These are phyloP conservation scores for Ataeniobius toweri DNA, from an alignment of 2,797 vertebrate genomes.

Conservation along the genomic window DNA sequence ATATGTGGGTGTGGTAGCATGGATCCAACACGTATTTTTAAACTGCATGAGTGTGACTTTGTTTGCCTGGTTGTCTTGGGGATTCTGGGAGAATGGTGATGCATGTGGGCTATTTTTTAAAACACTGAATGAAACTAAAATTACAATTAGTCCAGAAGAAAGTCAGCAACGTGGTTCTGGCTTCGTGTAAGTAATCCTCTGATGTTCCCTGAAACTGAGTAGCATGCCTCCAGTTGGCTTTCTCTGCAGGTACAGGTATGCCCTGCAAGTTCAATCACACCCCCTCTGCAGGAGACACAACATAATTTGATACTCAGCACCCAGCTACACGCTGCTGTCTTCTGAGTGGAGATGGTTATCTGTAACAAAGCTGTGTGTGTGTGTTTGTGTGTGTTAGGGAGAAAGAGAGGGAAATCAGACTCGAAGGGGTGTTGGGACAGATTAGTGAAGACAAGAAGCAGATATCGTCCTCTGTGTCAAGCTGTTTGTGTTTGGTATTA, in stretches of 20 bases:
- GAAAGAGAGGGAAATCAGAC: slow-evolving; percentile 19
- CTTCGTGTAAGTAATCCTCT: too few species aligned
- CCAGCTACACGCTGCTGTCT: slow-evolving; percentile 17
- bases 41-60: background rate
- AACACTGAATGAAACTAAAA: background rate
- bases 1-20: slow-evolving; percentile 11
- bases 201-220: background rate
- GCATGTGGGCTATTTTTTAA: background rate
- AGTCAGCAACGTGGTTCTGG: background rate
- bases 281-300: slow-evolving; percentile 37
- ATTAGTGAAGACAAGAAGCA: slow-evolving; percentile 7
- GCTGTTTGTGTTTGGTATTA: slow-evolving; percentile 3
- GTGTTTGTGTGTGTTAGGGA: slow-evolving; percentile 11
- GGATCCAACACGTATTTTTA: background rate
- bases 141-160: too few species aligned
- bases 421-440: slow-evolving; percentile 15
- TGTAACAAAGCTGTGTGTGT: slow-evolving; percentile 14
- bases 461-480: background rate
- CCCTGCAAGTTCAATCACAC: slow-evolving; percentile 29
- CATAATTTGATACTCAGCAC: slow-evolving; percentile 20
- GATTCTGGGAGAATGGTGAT: background rate
- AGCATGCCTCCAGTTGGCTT: background rate
- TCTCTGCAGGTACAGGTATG: slow-evolving; percentile 30
- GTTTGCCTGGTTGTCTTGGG: background rate
- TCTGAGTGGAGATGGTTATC: slow-evolving; percentile 38